These are phyloP conservation scores for Sebastes dallii DNA, from an alignment of 2,797 vertebrate species.

Conservation along the genomic window DNA sequence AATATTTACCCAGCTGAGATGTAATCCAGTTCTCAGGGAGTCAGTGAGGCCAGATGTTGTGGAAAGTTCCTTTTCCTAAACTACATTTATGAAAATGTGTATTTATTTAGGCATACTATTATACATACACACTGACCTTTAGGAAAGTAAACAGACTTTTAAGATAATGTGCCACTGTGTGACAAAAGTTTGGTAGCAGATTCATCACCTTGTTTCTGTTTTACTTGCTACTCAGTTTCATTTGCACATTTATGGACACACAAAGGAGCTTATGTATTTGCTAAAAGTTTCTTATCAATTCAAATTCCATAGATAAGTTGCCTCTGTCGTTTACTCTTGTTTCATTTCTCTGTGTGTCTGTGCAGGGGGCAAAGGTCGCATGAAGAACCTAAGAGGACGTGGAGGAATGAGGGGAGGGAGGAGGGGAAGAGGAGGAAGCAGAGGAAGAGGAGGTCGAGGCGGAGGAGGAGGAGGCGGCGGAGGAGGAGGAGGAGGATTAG, in stretches of 20 bases:
- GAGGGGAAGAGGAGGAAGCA: conserved; percentile 82
- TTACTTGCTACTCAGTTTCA: background rate
- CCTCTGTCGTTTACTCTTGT: background rate
- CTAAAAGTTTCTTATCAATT: conserved; percentile 6
- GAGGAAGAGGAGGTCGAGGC: conserved; percentile 80
- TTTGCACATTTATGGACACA: background rate
- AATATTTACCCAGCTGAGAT: background rate
- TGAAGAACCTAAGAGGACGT: conserved; percentile 86
- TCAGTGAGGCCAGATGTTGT: background rate
- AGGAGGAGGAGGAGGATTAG: conserved; percentile 83
- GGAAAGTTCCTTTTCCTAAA: background rate
- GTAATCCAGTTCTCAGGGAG: background rate
- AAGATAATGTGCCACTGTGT: background rate
- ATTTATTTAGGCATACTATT: background rate
- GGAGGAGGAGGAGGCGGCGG: conserved; percentile 80
- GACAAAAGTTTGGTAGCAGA: background rate
- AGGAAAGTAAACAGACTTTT: background rate
- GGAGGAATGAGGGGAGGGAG: conserved; percentile 90
- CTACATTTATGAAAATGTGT: background rate
- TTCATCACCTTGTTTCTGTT: background rate
- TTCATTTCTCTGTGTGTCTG: background rate
- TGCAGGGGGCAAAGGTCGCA: conserved; percentile 86
- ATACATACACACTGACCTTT: background rate
- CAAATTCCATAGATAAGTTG: background rate
- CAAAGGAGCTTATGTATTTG: background rate